These are phyloP conservation scores for Henricia sp. DNA, from an alignment of 53 echinoderm and acorn worm genomes.

Conservation along the genomic window DNA sequence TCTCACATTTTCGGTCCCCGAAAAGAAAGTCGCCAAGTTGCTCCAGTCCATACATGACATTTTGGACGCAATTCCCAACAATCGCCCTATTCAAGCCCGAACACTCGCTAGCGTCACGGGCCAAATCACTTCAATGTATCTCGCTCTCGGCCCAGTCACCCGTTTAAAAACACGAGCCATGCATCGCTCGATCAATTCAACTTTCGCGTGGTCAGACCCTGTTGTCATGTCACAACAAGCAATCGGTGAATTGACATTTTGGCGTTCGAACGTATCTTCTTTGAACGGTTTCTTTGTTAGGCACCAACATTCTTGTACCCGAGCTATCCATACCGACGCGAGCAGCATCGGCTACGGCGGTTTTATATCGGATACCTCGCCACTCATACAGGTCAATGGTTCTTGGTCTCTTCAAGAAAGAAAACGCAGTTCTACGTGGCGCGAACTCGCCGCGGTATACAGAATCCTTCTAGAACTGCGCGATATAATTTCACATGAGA, in stretches of 20 bases:
- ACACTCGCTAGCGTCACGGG: conserved; percentile 2
- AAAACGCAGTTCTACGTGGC: conserved; percentile 22
- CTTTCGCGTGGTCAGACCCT: conserved; percentile 19
- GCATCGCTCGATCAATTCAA: conserved; percentile 28
- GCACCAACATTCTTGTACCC: neutral
- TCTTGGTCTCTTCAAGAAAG: neutral
- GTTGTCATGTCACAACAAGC: conserved; percentile 5
- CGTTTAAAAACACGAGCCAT: conserved; percentile 30
- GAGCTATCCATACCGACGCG: neutral
- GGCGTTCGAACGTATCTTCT: conserved; percentile 5
- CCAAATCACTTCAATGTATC: conserved; percentile 48
- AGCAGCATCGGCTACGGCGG: conserved; percentile 25
- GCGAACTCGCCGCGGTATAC: conserved; percentile 33
- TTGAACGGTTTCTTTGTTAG: conserved; percentile 29
- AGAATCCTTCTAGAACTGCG: conserved; percentile 24
- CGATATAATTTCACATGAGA: neutral
- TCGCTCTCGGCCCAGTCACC: conserved; percentile 33
- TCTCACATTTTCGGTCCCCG: conserved; percentile 1
- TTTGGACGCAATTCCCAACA: neutral
- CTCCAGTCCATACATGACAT: neutral
- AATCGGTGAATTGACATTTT: conserved; percentile 17
- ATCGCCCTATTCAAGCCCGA: neutral
- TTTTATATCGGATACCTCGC: neutral
- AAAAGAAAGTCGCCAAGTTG: conserved; percentile 2
- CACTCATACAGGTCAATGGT: neutral